Base-by-base conservation (phyloP, 2,797 vertebrate species). In the Hapalemur alaotrensis region DNA sequence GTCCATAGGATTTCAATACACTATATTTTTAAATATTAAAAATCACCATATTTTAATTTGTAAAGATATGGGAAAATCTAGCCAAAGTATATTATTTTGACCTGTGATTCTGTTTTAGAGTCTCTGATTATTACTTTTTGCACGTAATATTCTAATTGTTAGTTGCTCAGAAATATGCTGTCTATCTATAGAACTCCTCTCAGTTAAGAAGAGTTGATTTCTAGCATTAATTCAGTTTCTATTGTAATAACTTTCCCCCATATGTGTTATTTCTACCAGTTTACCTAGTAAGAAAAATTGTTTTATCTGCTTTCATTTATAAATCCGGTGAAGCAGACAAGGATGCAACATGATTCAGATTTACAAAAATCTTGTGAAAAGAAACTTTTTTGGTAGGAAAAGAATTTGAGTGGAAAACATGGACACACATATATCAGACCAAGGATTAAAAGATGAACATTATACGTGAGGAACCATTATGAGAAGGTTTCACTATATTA, bases 371-470 rank as follows among this genome's bases (percentile, higher is more conserved):
- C 18, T 82, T 73, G n/a, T 78, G 25, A 59, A 85, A 94, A 87
- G 57, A 94, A 91, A 12, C 2, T 15, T 83, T 97, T 91, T 59
- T 63, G 32, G 57, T 96, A 89, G 93, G 80, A 86, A 97, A 97
- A 91, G 28, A 96, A 97, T 97, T 81, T 93, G 92, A 95, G 79
- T 82, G 73, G 91, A 97, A 97, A 97, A 96, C 76, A 84, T 79
- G 80, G 54, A 92, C 67, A 85, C 91, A 95, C 87, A 94, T 89
- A 93, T 86, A 96, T 96, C 93, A 97, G 93, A 92, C 35, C 46
- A 90, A 88, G 89, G 81, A 96, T 98, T 97, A 98, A 97, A 97
- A 88, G 85, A 97, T 94, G 95, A 94, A 97, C 63, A 88, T 96
- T 97, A 90, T 86, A 97, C 0, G 5, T 96, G 93, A 97, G 78